Evolutionary conservation across 2,797 vertebrate genomes (phyloP), one percentile per base, ranked within the genome.

Genomic region (Merluccius polli): DNA sequence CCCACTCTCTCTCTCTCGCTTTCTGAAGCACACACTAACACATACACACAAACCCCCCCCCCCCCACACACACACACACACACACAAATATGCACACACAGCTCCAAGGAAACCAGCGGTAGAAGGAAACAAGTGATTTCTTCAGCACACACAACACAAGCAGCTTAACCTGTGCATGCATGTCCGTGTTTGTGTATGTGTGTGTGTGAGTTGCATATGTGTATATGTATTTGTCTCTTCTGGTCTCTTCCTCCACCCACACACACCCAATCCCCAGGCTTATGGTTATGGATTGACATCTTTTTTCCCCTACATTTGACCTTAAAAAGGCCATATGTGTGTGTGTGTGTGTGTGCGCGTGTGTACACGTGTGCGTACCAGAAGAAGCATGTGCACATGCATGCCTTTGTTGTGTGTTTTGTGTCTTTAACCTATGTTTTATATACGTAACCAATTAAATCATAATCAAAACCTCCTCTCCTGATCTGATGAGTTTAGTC

Each of bases 61-160:
- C 33, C 27, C 70, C 38, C 11, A 71, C 32, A 71, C 3, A n/a
- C 70, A 36, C 21, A 35, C 33, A 36, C 35, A 9, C 72, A 75
- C 71, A 78, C 78, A 85, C 38, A 78, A 63, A 24, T 24, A 59
- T 59, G 52, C n/a, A 24, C n/a, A 59, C 52, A 59, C 63, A 71
- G 70, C 80, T 77, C 52, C 52, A 59, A 59, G 52, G 52, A 1
- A 59, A 59, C 21, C 52, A 59, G 52, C 21, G 4, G 21, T 59
- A 59, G 21, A 24, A n/a, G 52, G 52, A 87, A 81, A 88, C 80
- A 74, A 77, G 10, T 59, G 21, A 59, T 59, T 27, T 67, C 32
- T 3, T 73, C 5, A 3, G 41, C 68, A 76, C 52, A 73, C 31
- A 63, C 31, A 70, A 73, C 52, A 72, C 70, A 70, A 80, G 73